Evolutionary conservation across 2,888 invertebrate genomes (phyloP), one percentile per base, ranked within the genome.

Genomic region (Scaptomyza polygonia): DNA sequence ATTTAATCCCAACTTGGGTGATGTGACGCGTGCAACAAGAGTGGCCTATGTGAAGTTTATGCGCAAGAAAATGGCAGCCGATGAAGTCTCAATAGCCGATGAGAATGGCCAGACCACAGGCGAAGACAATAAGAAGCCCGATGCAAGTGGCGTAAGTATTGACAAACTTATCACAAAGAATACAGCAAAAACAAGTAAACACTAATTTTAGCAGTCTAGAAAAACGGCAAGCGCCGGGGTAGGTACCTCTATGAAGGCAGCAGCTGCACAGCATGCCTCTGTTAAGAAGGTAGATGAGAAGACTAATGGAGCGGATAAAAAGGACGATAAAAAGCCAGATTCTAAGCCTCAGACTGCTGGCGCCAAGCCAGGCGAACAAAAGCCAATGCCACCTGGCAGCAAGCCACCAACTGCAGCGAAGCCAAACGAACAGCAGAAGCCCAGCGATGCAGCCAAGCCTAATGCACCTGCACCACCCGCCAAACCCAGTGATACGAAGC

Each of bases 31-130:
- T 0, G 95, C 95, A 1, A 96, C 97, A 0, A 93, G 97, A 79
- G 94, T 97, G 14, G 97, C 97, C 0, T 97, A 97, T 82, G 96
- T 96, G 54, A 97, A 97, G 91, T 97, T 97, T 90, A 97, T 97
- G 95, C 94, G 94, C 68, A 94, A 93, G 88, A 95, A 95, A 91
- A 93, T 95, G 72, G 94, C 93, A 54, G 89, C 89, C 7, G 90
- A 90, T 5, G 90, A 90, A 40, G 93, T 93, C 0, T 94, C 87
- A 5, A 59, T 88, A 16, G 47, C 39, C 2, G 80, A 70, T 0
- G 77, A 36, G 0, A 77, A 78, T 0, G 73, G 62, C 5, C 62
- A 47, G 2, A 36, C 54, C 0, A 77, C 72, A 5, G 64, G 55
- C 4, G 72, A 75, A 0, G 66, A 47, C 7, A 57, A 72, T 2